Percentiles rank a stretch among this genome's conserved stretches.
Evolutionary conservation across 2,113 vertebrate genomes (phyloP).

Genomic region (Lophius piscatorius): DNA sequence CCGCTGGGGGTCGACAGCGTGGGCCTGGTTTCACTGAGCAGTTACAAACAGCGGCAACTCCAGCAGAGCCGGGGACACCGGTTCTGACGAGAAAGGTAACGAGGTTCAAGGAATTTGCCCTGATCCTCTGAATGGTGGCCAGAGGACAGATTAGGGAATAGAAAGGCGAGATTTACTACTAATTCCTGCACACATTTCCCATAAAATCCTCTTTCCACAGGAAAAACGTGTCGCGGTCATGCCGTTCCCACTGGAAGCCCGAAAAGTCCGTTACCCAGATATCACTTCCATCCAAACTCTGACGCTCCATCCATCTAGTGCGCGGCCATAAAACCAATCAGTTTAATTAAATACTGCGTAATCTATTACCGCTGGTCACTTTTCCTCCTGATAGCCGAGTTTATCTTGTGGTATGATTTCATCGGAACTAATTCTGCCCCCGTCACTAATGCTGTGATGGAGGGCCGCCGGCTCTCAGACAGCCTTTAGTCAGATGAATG

Average conservation of each 20-base stretch:
- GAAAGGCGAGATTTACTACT: slow-evolving; percentile 48
- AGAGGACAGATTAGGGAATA: slow-evolving; percentile 60
- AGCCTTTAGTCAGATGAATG: neutral
- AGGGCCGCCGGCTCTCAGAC: neutral
- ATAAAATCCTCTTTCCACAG: slow-evolving; percentile 59
- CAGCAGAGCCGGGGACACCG: too few species aligned
- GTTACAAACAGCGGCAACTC: too few species aligned
- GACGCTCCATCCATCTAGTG: too few species aligned
- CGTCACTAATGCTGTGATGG: neutral
- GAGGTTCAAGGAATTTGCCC: slow-evolving; percentile 38
- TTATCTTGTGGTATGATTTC: too few species aligned
- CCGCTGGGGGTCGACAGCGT: too few species aligned
- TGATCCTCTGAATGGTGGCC: slow-evolving; percentile 46
- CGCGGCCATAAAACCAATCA: too few species aligned
- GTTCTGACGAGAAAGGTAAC: slow-evolving; percentile 40
- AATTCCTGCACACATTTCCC: slow-evolving; percentile 57
- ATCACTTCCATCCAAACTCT: neutral
- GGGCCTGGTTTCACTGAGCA: neutral
- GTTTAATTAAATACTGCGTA: too few species aligned
- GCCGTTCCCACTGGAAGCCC: slow-evolving; percentile 7
- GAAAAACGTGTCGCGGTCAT: too few species aligned
- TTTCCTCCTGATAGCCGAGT: too few species aligned
- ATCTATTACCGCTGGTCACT: too few species aligned
- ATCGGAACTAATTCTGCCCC: too few species aligned
- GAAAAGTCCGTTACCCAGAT: neutral